Evolutionary conservation across 2,797 vertebrate species (phyloP), one percentile per base, ranked within the genome.

Genomic region (Mionectes olivaceus): DNA sequence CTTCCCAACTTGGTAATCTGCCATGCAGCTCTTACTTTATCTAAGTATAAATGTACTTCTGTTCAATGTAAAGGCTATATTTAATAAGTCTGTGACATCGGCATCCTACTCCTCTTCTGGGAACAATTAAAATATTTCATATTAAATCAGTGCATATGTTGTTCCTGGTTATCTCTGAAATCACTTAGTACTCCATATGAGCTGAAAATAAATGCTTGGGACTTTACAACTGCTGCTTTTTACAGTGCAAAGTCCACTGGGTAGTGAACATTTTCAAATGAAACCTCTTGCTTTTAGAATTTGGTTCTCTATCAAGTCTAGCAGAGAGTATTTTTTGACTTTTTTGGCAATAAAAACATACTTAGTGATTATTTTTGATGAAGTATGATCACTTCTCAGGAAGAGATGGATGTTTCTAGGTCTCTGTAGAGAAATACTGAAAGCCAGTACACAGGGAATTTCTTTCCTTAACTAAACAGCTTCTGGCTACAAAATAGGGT

Each of bases 41-140:
- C 65, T 84, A 21, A 70, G 41, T 33, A 41, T 63, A 83, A 74
- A 49, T 57, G 61, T 91, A 24, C 15, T 91, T n/a, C 52, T 75
- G 78, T 46, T 87, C 65, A 81, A 59, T 73, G 82, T 83, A 94
- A 93, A 91, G 79, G 49, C 70, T 63, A 12, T 90, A 76, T 94
- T 88, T 87, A 67, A 14, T 57, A 83, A 69, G 32, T 44, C 50
- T 75, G 9, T 86, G 73, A 90, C 77, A 88, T 55, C 0, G 3
- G 23, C 77, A 93, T 94, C 55, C 74, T 76, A 82, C 47, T 90
- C 23, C 32, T 93, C 32, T 90, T 91, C 82, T 81, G 30, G 39
- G 90, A 96, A 91, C 65, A 95, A 82, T 91, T 94, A 78, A 91
- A 81, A 56, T 82, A 79, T 84, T 93, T 81, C 35, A 24, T 65